These are phyloP conservation scores for Stenodera caucasica DNA, from an alignment of 2,888 invertebrate species.

Conservation along the genomic window DNA sequence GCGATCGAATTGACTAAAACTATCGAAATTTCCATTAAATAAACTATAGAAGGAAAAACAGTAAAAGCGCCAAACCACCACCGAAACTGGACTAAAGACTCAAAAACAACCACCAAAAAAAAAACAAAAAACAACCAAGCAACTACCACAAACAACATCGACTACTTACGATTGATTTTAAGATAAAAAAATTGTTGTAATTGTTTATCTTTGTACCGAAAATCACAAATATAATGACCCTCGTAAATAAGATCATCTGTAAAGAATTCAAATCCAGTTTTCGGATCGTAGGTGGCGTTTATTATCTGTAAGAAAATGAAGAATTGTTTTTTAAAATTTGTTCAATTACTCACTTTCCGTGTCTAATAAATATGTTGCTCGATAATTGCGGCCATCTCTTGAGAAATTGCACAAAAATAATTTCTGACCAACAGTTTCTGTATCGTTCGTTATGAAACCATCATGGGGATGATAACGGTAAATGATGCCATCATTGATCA, in stretches of 20 bases:
- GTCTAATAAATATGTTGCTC: conserved; percentile 13
- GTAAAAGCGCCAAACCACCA: conserved; percentile 24
- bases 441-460: conserved; percentile 35
- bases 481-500: conserved; percentile 20
- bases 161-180: conserved; percentile 38
- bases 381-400: background rate
- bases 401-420: conserved; percentile 15
- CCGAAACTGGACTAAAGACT: conserved; percentile 28
- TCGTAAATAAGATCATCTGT: conserved; percentile 46
- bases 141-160: conserved; percentile 14
- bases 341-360: conserved; percentile 28
- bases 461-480: conserved; percentile 31
- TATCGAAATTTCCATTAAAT: conserved; percentile 10
- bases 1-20: conserved; percentile 23
- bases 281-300: conserved; percentile 53
- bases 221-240: conserved; percentile 44
- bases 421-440: conserved; percentile 14
- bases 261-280: conserved; percentile 54
- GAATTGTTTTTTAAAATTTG: background rate
- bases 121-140: conserved; percentile 6
- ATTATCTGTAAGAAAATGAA: conserved; percentile 42
- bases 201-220: conserved; percentile 32
- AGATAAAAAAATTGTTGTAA: conserved; percentile 17
- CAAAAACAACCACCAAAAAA: background rate
- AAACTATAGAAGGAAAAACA: conserved; percentile 9